Evolutionary conservation across 1,140 invertebrate species (phyloP).

Genomic region (Cotesia typhae): DNA sequence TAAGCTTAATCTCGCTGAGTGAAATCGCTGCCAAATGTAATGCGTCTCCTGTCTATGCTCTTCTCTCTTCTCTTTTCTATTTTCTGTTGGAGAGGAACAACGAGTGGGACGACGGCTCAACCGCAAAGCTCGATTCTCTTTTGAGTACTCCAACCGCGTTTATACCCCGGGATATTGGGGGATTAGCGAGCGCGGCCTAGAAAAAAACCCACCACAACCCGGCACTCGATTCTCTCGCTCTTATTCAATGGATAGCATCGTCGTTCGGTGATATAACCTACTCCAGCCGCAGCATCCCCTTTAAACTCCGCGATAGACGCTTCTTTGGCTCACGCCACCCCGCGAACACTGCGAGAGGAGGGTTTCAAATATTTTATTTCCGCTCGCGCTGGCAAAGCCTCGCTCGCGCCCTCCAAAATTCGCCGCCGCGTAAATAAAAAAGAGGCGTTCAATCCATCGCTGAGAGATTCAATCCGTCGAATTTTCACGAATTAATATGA

Average conservation of each 20-base stretch:
- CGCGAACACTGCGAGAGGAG: conserved; percentile 11
- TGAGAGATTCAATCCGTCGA: conserved; percentile 36
- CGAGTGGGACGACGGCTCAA: conserved; percentile 41
- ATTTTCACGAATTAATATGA: conserved; percentile 25
- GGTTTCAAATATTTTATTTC: conserved; percentile 62
- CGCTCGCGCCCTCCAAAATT: conserved; percentile 36
- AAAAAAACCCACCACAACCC: conserved; percentile 20
- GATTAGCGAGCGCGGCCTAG: conserved; percentile 37
- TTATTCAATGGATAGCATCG: conserved; percentile 21
- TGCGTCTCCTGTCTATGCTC: conserved; percentile 38
- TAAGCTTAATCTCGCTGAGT: conserved; percentile 64
- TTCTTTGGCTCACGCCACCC: neutral
- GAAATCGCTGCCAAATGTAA: conserved; percentile 55
- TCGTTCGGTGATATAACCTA: conserved; percentile 36
- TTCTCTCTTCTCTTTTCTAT: conserved; percentile 6
- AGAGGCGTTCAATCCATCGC: conserved; percentile 26
- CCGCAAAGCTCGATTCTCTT: conserved; percentile 36
- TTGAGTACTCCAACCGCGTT: conserved; percentile 31
- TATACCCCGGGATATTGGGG: conserved; percentile 43
- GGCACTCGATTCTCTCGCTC: neutral
- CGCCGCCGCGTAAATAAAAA: conserved; percentile 36
- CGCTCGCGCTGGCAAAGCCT: conserved; percentile 49
- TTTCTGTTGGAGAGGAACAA: conserved; percentile 44
- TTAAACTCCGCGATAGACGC: neutral
- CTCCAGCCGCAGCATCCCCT: conserved; percentile 5